A percentile compares a stretch with the other conserved stretches of the same genome.
These are phyloP conservation scores for Pterobdella sp. DNA, from an alignment of 2,888 invertebrate species.

Conservation along the genomic window DNA sequence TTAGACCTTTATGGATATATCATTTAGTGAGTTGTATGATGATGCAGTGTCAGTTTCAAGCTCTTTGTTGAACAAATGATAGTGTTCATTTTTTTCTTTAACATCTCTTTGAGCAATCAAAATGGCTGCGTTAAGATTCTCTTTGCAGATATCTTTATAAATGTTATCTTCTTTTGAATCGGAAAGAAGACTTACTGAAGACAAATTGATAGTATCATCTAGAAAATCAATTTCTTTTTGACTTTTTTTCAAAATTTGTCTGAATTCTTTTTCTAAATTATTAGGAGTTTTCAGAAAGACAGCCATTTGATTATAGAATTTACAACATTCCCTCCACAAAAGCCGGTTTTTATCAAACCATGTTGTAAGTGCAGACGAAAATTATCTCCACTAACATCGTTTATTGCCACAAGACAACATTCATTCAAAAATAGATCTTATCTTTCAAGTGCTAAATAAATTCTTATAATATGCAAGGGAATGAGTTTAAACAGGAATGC, in stretches of 20 bases:
- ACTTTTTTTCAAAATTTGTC: conserved; percentile 3
- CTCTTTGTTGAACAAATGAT: background rate
- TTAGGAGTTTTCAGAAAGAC: background rate
- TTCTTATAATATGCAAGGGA: background rate
- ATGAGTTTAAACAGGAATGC: conserved; percentile 14
- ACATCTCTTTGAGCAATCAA: conserved; percentile 7
- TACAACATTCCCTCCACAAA: background rate
- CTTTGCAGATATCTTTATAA: background rate
- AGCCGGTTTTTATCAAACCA: background rate
- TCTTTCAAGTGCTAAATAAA: background rate
- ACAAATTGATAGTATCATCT: conserved; percentile 2
- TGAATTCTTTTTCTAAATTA: background rate
- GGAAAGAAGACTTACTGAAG: background rate
- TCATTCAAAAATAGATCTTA: background rate
- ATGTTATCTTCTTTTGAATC: background rate
- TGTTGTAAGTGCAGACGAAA: background rate
- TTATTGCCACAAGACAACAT: background rate
- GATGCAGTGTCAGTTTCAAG: conserved; percentile 3
- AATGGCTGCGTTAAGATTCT: background rate
- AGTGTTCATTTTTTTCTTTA: background rate
- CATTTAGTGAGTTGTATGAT: background rate
- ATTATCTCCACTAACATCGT: background rate
- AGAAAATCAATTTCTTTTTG: background rate
- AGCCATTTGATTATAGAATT: background rate
- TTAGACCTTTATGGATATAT: background rate